Base-by-base conservation (phyloP, 1,140 invertebrate species). In the Epicauta chinensis region DNA sequence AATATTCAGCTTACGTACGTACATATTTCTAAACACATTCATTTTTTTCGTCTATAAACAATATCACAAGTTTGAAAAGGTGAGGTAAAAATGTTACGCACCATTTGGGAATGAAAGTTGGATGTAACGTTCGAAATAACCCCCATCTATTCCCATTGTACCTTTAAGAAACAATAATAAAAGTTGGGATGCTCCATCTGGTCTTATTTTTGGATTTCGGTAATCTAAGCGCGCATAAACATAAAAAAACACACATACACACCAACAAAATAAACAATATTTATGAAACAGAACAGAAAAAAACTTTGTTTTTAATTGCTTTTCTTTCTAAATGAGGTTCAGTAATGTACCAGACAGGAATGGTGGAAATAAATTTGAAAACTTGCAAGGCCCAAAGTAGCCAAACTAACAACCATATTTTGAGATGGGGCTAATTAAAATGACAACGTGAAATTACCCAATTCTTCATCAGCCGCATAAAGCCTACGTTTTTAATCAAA, bases 81-180 rank as follows among this genome's bases (percentile, higher is more conserved):
- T 47, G 14, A 37, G 31, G 45, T 47, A 37, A 47, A 16, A 37
- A 36, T 47, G 38, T 47, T 47, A 47, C 45, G 45, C 45, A 47
- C 34, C 45, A 47, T 47, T 47, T 47, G 45, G 45, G 45, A 47
- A 47, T 47, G 32, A 47, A 47, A 47, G 32, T 47, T 47, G 17
- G 45, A 47, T 15, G 16, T 23, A 47, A 37, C 11, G 45, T 37
- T 23, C 23, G 23, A 47, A 47, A 47, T 37, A 47, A 47, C 45
- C 37, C 30, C 32, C 30, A 30, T 47, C 34, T n/a, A 34, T 47
- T 47, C 17, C 10, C 29, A 7, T 37, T 47, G 23, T 23, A 23
- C 23, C 23, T 23, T 29, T 29, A 47, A 47, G 35, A 38, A 38
- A 47, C 35, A 47, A 47, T 38, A 47, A 47, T 47, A 47, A 47